Conservation (phyloP, 2,797 vertebrate genomes). For the Myotis myotis region DNA sequence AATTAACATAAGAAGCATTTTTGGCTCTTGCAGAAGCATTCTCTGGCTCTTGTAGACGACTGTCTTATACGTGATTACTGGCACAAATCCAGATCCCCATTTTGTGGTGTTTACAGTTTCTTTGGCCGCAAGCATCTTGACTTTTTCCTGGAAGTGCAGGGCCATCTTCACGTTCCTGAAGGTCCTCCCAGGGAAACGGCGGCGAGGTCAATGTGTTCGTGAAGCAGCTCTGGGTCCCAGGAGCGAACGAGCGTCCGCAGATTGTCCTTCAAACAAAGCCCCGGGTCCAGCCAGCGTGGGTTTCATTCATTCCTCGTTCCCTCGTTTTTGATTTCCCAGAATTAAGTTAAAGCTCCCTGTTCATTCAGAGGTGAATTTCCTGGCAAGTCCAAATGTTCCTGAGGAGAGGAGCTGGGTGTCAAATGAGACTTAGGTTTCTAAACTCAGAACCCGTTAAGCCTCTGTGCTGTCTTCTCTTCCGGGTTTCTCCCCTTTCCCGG, state of each 20-base stretch:
- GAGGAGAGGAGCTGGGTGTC: not conserved
- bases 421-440: slow-evolving; percentile 47
- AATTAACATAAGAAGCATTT: not conserved
- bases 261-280: not conserved
- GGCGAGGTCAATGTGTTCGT: not conserved
- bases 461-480: not conserved
- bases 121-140: not conserved
- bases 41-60: not conserved
- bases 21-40: not conserved
- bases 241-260: accelerated
- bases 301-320: not conserved
- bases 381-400: slow-evolving; percentile 45
- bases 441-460: slow-evolving; percentile 54
- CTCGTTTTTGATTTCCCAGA: not conserved
- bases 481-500: not conserved
- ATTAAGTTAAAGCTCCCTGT: not conserved
- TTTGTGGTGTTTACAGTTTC: not conserved
- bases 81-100: not conserved
- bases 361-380: slow-evolving; percentile 47
- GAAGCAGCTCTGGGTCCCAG: not conserved
- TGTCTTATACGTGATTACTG: not conserved
- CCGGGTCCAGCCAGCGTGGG: not conserved
- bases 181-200: not conserved
- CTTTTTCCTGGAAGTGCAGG: not conserved
- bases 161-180: not conserved